Conservation (phyloP, 2,888 invertebrate species). For the Callosobruchus maculatus region DNA sequence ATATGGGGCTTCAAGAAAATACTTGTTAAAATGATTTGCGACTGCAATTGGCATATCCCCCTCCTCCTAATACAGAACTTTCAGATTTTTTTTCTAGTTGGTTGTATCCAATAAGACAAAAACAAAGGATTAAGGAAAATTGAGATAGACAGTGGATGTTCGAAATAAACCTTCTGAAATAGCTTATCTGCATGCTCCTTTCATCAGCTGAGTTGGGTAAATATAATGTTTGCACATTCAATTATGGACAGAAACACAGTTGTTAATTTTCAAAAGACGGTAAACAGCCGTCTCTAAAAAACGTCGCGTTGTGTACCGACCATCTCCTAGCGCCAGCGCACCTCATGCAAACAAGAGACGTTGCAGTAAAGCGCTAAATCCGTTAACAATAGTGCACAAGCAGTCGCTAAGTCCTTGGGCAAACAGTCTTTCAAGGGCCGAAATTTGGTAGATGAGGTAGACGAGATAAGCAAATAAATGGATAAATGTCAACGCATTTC, state of each 20-base stretch:
- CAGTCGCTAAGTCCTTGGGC: constrained; percentile 16
- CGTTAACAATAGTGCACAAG: neutral
- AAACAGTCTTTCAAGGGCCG: constrained; percentile 21
- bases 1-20: no score
- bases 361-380: constrained; percentile 16
- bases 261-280: neutral
- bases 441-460: constrained; percentile 17
- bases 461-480: constrained; percentile 23
- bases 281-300: neutral
- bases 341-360: constrained; percentile 16
- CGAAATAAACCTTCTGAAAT: no score
- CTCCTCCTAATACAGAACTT: no score
- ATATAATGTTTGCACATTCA: neutral
- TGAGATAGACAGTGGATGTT: no score
- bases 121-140: no score
- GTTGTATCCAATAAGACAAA: no score
- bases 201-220: no score
- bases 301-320: neutral
- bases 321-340: neutral
- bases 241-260: neutral
- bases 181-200: no score
- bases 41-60: no score
- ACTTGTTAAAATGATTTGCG: no score
- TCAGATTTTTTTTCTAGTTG: no score
- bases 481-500: constrained; percentile 18